A percentile compares a stretch with the other conserved stretches of the same genome.
These are phyloP conservation scores for Gila orcuttii DNA, from an alignment of 2,113 vertebrate genomes.

Conservation along the genomic window DNA sequence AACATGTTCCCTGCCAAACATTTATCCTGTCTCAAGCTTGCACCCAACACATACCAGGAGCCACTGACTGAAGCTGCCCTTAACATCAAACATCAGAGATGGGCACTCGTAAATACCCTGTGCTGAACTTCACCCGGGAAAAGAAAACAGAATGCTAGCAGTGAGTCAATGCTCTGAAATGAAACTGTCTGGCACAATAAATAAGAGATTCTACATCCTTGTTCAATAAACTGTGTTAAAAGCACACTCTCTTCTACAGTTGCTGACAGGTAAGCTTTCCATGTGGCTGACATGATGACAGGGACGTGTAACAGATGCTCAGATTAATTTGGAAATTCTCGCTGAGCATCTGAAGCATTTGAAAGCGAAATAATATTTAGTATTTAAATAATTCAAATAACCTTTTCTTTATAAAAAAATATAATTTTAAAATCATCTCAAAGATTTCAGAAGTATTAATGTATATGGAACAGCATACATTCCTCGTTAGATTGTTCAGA, in stretches of 20 bases:
- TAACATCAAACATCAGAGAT: constrained; percentile 40
- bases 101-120: constrained; percentile 44
- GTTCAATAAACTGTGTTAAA: background rate
- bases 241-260: background rate
- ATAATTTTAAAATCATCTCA: background rate
- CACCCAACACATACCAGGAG: constrained; percentile 66
- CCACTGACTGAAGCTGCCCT: constrained; percentile 55
- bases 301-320: background rate
- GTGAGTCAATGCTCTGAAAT: background rate
- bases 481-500: too few species aligned
- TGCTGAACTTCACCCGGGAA: background rate
- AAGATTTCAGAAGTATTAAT: too few species aligned
- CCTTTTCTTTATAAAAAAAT: background rate
- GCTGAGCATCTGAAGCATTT: background rate
- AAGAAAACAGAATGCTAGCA: constrained; percentile 20
- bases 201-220: background rate
- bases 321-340: background rate
- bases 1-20: constrained; percentile 76
- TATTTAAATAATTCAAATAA: too few species aligned
- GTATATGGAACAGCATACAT: too few species aligned
- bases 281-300: background rate
- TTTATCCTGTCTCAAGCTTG: constrained; percentile 66
- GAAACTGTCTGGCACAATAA: background rate
- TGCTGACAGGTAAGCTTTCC: background rate
- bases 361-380: background rate